These are phyloP conservation scores for Camponotus floridanus DNA, from an alignment of 1,140 invertebrate genomes.

Conservation along the genomic window DNA sequence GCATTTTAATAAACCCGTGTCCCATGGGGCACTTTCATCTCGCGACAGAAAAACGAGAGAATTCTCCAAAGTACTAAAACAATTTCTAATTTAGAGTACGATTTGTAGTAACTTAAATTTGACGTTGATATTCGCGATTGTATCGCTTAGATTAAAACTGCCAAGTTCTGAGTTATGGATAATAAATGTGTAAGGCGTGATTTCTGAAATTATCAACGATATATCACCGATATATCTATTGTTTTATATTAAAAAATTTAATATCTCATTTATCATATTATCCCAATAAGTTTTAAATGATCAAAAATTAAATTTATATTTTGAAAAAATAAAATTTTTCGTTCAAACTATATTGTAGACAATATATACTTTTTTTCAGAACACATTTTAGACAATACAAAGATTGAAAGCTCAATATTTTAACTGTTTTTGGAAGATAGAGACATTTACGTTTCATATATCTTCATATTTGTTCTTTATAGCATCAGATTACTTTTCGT, in stretches of 20 bases:
- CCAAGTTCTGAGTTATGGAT: not conserved
- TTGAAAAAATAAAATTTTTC: not conserved
- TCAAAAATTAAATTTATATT: not conserved
- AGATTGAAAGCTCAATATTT: not conserved
- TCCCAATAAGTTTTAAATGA: no score
- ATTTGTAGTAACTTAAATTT: not conserved
- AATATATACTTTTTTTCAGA: not conserved
- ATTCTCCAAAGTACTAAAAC: not conserved
- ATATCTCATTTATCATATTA: no score
- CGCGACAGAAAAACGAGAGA: not conserved
- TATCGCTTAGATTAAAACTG: not conserved
- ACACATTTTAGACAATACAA: not conserved
- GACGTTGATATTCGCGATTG: not conserved
- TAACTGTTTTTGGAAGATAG: not conserved
- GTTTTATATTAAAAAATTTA: not conserved
- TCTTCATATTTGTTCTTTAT: not conserved
- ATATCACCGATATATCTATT: not conserved
- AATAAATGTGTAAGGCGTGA: not conserved
- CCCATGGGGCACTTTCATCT: constrained; percentile 34
- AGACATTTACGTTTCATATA: not conserved
- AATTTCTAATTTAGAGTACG: not conserved
- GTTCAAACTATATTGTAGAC: not conserved
- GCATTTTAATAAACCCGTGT: constrained; percentile 71
- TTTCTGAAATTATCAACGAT: not conserved
- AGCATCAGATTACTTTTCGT: not conserved